Evolutionary conservation across 2,113 vertebrate genomes (phyloP), one percentile per base, ranked within the genome.

Genomic region (Barbus barbus): DNA sequence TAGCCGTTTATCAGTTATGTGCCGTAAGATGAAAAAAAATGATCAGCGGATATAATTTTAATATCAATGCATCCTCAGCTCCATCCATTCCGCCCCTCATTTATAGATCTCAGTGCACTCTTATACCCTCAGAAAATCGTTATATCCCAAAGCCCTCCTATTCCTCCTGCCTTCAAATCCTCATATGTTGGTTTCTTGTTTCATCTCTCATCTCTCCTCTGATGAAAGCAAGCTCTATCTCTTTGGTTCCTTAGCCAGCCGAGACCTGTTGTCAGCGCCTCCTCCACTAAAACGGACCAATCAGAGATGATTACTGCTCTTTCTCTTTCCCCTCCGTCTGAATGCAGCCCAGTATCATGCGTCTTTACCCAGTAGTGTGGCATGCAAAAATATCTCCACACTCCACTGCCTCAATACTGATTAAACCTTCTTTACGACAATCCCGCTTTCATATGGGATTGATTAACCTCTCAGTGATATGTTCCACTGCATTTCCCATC

Each of bases 131-230:
- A n/a, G n/a, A n/a, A n/a, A n/a, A 46, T 46, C 71, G 5, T 71
- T 73, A 33, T 46, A 73, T 13, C 71, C 36, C 22, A 24, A 41
- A 72, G 18, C 69, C 69, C 4, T 72, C 18, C 69, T 44, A 36
- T 41, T 72, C 69, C 41, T 73, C 71, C 9, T 46, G 41, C 91
- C 91, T 93, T 93, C 90, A 86, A 87, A 92, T 24, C 60, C 56
- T 75, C 24, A 58, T 63, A 65, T 85, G 13, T 44, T 73, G 20
- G 3, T 71, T 69, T 77, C 58, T 56, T 18, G 60, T 3, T 86
- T 76, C 56, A 86, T 28, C 82, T 89, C 78, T 78, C 56, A 86
- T 28, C 82, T 89, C 78, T 86, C 69, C 60, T 87, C 89, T 92
- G 91, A 79, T 63, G 58, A 79, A 78, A 78, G 56, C 77, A 58